Evolutionary conservation across 2,797 vertebrate genomes (phyloP).

Genomic region (Meriones psammophilus): DNA sequence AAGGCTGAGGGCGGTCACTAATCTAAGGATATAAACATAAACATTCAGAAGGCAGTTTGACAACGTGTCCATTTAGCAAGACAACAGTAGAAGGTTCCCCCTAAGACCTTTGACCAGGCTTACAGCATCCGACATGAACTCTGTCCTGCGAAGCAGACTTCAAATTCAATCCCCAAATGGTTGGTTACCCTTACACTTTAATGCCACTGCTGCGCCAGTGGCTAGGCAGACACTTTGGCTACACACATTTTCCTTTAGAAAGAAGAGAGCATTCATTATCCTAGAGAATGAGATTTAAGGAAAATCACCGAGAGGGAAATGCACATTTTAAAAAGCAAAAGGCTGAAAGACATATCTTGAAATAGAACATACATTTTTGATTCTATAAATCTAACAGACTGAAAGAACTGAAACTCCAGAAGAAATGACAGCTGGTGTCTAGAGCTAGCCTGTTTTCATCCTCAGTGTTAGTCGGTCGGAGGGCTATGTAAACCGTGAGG

Average conservation of each 20-base stretch:
- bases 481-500: background rate
- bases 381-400: conserved; percentile 63
- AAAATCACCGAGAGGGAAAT: conserved; percentile 12
- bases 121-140: background rate
- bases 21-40: background rate
- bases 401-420: conserved; percentile 67
- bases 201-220: background rate
- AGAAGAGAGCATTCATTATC: conserved; percentile 43
- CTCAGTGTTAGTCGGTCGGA: conserved; percentile 31
- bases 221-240: background rate
- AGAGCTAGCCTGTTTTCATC: conserved; percentile 1
- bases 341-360: conserved; percentile 58
- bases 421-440: conserved; percentile 52
- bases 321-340: conserved; percentile 49
- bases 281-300: conserved; percentile 54
- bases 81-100: background rate
- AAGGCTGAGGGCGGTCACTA: background rate
- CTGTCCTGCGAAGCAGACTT: background rate
- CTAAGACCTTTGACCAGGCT: background rate
- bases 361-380: conserved; percentile 57
- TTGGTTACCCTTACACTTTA: background rate
- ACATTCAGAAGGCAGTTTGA: background rate
- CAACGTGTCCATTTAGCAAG: background rate
- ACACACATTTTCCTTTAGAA: conserved; percentile 46
- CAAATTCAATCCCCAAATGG: background rate